Percentiles rank a stretch among this genome's conserved stretches.
phyloP scores from a whole-genome alignment of 2,888 invertebrate species.

The Archaeoteleia sp. region DNA sequence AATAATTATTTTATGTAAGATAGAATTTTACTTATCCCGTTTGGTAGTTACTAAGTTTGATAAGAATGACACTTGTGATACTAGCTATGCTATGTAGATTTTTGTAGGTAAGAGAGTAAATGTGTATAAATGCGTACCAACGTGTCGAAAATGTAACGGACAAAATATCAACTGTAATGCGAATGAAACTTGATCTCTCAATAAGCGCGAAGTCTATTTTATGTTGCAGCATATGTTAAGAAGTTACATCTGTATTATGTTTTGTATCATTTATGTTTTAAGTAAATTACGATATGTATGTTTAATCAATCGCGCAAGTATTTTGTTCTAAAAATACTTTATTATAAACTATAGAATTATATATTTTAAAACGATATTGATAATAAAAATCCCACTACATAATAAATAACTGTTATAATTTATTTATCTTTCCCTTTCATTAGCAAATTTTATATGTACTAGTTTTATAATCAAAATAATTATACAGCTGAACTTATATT shows the following conservation, averaged over 20 bases:
- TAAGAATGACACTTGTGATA: conserved; percentile 68
- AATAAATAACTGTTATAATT: no score
- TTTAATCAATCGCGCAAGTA: conserved; percentile 69
- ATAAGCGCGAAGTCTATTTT: conserved; percentile 68
- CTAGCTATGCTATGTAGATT: conserved; percentile 67
- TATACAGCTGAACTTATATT: no score
- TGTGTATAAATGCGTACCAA: conserved; percentile 23
- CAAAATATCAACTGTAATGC: conserved; percentile 10
- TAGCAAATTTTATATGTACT: no score
- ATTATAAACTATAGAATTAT: conserved; percentile 36
- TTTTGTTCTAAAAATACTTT: conserved; percentile 75
- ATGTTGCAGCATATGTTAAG: conserved; percentile 58
- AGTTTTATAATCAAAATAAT: no score
- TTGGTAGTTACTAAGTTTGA: conserved; percentile 15
- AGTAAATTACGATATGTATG: conserved; percentile 68
- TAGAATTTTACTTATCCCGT: conserved; percentile 2
- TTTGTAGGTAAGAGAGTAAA: conserved; percentile 52
- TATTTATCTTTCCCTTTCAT: no score
- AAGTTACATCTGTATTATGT: conserved; percentile 60
- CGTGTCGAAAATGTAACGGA: conserved; percentile 35
- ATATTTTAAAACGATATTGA: conserved; percentile 43
- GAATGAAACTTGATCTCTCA: conserved; percentile 66
- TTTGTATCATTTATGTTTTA: conserved; percentile 62
- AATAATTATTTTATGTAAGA: no score
- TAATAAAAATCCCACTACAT: conserved; percentile 34